Base-by-base conservation (phyloP, 2,113 vertebrate species). In the Neotragus moschatus region DNA sequence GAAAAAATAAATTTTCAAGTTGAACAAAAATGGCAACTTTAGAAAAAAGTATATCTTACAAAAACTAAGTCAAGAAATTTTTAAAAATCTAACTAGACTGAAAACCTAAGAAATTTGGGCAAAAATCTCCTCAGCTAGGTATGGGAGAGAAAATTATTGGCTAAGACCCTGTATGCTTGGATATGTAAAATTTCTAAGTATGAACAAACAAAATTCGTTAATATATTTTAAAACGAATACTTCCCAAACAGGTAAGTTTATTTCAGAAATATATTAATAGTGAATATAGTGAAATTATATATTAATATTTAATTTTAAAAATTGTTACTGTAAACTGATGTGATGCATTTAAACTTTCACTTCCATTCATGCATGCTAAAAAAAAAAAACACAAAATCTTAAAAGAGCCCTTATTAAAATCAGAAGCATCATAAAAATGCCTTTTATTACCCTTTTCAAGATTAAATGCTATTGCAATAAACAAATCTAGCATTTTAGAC, bases 161-260 rank as follows among this genome's bases (percentile, higher is more conserved):
- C 14, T 33, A 84, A 79, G 77, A 92, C 17, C 5, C 7, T 82
- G 84, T 43, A 84, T 66, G 63, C 1, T 84, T 8, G 70, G 49
- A 93, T 82, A 51, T 66, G 60, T 75, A 86, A 86, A 61, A 55
- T 94, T 94, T 80, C 39, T 94, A 96, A 92, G 25, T 66, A 84
- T 73, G 25, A 84, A n/a, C 49, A 53, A 88, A 60, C 21, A 94
- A 84, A 96, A 75, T 56, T 45, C 23, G 55, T 90, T 30, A 90
- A 25, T 91, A 61, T 85, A 80, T 91, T 95, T 75, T 55, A 73
- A 88, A 96, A 82, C 43, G 9, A 94, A 66, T 96, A 39, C 39
- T 47, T 96, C 16, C 49, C 56, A 56, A 94, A 94, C 12, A 77
- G 30, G 47, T 49, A 73, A 21, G 15, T 75, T 97, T 90, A 95